Base-by-base conservation (phyloP, 1,140 invertebrate genomes). In the Steinernema feltiae region DNA sequence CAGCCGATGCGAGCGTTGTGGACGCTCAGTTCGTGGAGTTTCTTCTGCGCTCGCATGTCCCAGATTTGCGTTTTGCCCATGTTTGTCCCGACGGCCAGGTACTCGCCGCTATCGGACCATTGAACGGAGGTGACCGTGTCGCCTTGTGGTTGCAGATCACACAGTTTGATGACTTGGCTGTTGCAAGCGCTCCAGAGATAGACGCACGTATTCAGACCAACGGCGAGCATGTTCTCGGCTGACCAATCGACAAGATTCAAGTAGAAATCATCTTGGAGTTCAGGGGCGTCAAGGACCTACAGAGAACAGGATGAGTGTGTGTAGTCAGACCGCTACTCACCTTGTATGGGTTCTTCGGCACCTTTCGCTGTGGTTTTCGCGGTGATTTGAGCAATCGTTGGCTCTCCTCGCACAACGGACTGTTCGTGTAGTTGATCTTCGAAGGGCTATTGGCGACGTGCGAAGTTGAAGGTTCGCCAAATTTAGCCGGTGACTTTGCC, bases 191-290 rank as follows among this genome's bases (percentile, higher is more conserved):
- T 98, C 97, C 97, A 99, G 48, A 99, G 87, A 88, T 99, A 99
- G 0, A 99, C 97, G 87, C 95, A 98, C 79, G 93, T 95, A 12
- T 95, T 95, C 0, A 99, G 88, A 0, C 97, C 97, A n/a, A 99
- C 97, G 87, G 94, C 96, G 27, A 99, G 90, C 2, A 99, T 94
- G 88, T 99, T 99, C 87, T 97, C 94, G 2, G 94, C 94, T 0
- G 95, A 98, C 97, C 97, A 99, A 88, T 99, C 97, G 2, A 99
- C 97, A 74, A 99, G 89, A 88, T 99, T 99, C 30, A 99, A 88
- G 87, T 99, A 99, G 88, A 99, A 99, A 88, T 99, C 97, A 87
- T 99, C 97, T 88, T 98, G 96, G 30, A 99, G 88, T 87, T 99
- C 97, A 0, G 97, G 97, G 0, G 97, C 97, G 88, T 99, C 97